Evolutionary conservation across 2,797 vertebrate genomes (phyloP).

Genomic region (Gorsachius magnificus): DNA sequence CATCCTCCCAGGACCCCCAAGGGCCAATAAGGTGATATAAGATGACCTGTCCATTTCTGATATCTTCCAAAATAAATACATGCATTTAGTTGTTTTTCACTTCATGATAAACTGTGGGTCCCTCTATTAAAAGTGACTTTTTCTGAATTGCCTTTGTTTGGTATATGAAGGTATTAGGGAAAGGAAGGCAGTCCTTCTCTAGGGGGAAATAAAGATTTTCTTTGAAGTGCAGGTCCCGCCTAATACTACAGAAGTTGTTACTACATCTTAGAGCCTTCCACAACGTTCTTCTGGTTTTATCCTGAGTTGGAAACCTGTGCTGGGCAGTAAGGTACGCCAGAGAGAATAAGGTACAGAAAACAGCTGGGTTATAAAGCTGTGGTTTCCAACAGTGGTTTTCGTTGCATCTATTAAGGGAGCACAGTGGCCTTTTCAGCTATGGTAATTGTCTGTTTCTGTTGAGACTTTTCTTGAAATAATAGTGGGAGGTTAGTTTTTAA

Average conservation of each 20-base stretch:
- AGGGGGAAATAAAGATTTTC: neutral
- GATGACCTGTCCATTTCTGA: neutral
- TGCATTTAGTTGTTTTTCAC: neutral
- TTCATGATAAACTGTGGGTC: neutral
- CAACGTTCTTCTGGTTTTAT: neutral
- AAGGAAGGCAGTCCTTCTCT: neutral
- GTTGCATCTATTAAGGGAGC: neutral
- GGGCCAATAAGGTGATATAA: neutral
- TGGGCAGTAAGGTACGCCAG: neutral
- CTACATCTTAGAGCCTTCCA: neutral
- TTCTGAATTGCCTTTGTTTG: neutral
- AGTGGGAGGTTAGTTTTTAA: neutral
- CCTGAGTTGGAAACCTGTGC: neutral
- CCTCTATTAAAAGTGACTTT: neutral
- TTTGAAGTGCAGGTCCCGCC: neutral
- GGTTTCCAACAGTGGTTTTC: neutral
- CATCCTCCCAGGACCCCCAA: neutral
- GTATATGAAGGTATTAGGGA: neutral
- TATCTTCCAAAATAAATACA: neutral
- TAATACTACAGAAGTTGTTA: neutral
- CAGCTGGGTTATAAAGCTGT: neutral
- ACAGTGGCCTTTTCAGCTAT: neutral
- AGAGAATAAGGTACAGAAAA: neutral
- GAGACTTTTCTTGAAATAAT: neutral
- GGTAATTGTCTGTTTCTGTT: neutral